Conservation (phyloP, 2,797 vertebrate genomes). For the Pseudotriccus pelzelni region DNA sequence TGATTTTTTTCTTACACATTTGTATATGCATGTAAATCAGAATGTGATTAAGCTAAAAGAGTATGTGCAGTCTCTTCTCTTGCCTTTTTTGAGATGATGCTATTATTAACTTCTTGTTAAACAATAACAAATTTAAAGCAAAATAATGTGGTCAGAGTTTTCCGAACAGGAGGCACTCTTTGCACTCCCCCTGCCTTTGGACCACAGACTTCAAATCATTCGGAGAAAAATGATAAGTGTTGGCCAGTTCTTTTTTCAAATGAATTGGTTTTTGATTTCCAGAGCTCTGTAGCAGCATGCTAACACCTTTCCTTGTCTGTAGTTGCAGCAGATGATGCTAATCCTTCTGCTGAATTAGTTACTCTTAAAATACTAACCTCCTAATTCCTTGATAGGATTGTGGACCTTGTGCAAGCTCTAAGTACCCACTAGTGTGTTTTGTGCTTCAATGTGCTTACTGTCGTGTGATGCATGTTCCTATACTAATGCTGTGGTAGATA, state of each 20-base stretch:
- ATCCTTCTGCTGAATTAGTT: conserved; percentile 21
- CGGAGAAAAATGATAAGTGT: conserved; percentile 16
- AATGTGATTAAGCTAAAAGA: not conserved
- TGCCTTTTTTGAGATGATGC: conserved; percentile 33
- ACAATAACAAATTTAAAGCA: conserved; percentile 11
- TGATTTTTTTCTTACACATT: not conserved
- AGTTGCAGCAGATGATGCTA: conserved; percentile 28
- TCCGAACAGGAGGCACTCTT: not conserved
- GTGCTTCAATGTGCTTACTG: not conserved
- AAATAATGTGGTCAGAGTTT: conserved; percentile 13
- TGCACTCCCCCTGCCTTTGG: conserved; percentile 1
- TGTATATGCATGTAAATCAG: conserved; percentile 36
- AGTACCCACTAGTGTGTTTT: not conserved
- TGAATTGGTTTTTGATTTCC: conserved; percentile 80
- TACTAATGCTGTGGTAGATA: not conserved
- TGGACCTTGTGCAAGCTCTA: not conserved
- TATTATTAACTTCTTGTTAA: conserved; percentile 12
- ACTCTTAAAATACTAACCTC: conserved; percentile 54
- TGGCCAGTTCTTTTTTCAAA: conserved; percentile 53
- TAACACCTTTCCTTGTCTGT: conserved; percentile 13
- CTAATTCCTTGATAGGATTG: conserved; percentile 50
- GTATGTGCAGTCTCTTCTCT: not conserved
- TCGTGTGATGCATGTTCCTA: not conserved
- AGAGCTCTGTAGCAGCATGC: conserved; percentile 23
- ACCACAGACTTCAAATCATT: conserved; percentile 15